Percentiles rank a stretch among this genome's conserved stretches.
Evolutionary conservation across 2,113 vertebrate genomes (phyloP).

Genomic region (Nicator chloris): DNA sequence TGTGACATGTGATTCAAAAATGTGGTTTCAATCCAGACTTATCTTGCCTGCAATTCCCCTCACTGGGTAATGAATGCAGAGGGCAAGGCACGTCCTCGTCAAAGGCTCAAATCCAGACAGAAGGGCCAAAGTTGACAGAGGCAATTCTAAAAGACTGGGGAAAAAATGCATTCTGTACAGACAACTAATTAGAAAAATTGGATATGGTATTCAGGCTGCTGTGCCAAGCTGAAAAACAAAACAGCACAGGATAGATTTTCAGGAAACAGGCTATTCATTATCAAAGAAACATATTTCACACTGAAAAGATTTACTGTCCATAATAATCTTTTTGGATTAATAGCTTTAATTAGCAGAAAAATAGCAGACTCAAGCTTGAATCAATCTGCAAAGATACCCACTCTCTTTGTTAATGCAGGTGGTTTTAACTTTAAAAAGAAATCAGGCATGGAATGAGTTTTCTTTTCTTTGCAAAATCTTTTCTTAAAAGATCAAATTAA

Average conservation of each 20-base stretch:
- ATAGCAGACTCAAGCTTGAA: neutral
- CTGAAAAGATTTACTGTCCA: conserved; percentile 8
- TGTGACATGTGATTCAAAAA: neutral
- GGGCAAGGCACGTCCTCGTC: neutral
- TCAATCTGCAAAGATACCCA: neutral
- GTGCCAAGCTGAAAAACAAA: neutral
- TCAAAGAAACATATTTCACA: neutral
- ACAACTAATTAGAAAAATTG: conserved; percentile 14
- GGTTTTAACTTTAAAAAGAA: neutral
- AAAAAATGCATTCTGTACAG: neutral
- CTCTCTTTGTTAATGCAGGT: neutral
- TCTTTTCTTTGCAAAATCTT: neutral
- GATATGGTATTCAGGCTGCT: neutral
- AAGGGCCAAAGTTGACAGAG: neutral
- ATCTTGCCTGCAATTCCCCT: neutral
- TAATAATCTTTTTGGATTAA: neutral
- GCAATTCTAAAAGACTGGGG: neutral
- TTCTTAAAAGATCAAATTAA: neutral
- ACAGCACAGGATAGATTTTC: neutral
- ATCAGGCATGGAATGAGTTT: neutral
- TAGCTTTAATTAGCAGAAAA: conserved; percentile 38
- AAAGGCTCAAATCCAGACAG: neutral
- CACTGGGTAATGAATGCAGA: neutral
- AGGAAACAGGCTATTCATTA: conserved; percentile 4
- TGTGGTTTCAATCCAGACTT: neutral